Percentiles rank a stretch among this genome's conserved stretches.
Conservation (phyloP, 2,797 vertebrate species). For the Craterocephalus amniculus region DNA sequence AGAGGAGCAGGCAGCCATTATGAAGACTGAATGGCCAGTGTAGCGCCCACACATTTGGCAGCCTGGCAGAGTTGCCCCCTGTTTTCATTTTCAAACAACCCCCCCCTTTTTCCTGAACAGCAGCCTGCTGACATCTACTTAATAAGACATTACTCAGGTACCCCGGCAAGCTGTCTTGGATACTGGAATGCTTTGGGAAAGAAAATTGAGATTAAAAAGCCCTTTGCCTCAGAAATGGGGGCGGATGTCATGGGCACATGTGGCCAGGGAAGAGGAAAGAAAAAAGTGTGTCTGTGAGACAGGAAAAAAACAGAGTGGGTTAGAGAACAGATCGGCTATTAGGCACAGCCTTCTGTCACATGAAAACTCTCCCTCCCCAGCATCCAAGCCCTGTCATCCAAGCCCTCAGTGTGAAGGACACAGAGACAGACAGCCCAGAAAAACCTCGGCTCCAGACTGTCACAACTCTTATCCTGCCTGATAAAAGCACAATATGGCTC, state of each 20-base stretch:
- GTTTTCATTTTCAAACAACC: slow-evolving; percentile 62
- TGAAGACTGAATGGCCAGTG: slow-evolving; percentile 73
- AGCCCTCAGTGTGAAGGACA: slow-evolving; percentile 73
- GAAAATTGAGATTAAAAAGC: slow-evolving; percentile 60
- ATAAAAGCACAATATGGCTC: slow-evolving; percentile 59
- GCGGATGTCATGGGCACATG: slow-evolving; percentile 46
- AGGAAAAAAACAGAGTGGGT: slow-evolving; percentile 40
- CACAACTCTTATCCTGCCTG: slow-evolving; percentile 58
- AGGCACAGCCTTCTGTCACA: slow-evolving; percentile 76
- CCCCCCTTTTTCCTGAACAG: slow-evolving; percentile 34
- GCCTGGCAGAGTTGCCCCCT: slow-evolving; percentile 62
- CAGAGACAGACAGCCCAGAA: slow-evolving; percentile 63
- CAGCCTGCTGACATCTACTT: slow-evolving; percentile 66
- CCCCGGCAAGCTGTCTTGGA: slow-evolving; percentile 38
- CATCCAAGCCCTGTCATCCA: slow-evolving; percentile 61
- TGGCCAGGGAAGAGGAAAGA: slow-evolving; percentile 30
- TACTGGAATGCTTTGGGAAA: slow-evolving; percentile 40
- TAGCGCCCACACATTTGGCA: slow-evolving; percentile 75
- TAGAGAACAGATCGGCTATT: slow-evolving; percentile 73
- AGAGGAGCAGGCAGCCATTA: slow-evolving; percentile 69
- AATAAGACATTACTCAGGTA: slow-evolving; percentile 69
- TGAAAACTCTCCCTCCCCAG: slow-evolving; percentile 51
- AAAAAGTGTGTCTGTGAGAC: slow-evolving; percentile 16
- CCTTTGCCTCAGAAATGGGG: slow-evolving; percentile 32
- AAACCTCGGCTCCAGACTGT: slow-evolving; percentile 64